Evolutionary conservation across 2,888 invertebrate species (phyloP), one percentile per base, ranked within the genome.

Genomic region (Magallana nippona): DNA sequence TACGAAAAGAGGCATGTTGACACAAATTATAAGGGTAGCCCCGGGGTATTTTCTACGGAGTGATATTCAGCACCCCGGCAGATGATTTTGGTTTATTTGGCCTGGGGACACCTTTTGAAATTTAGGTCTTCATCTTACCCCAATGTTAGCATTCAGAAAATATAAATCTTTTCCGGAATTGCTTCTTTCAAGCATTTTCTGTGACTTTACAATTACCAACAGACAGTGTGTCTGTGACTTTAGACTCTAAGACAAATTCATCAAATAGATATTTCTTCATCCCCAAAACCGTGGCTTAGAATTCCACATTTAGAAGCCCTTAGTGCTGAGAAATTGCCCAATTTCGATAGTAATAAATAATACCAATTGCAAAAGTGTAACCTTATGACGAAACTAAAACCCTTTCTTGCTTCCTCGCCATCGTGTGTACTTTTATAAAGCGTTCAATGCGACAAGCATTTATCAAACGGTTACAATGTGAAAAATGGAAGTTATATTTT

Each of bases 1-100:
- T 71, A 71, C 71, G 71, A 71, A 71, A 71, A 71, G 71, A 71
- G 32, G 71, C 71, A 71, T 71, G 71, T 71, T 71, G 71, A 71
- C 71, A 71, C 71, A 71, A 22, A 71, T 71, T 71, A 71, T 71
- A 71, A 71, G 27, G 71, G 71, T 22, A 15, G 15, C 15, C 71
- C 71, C 22, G 19, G 71, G 71, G 32, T 71, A 71, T 32, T 27
- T 27, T 71, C 27, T 71, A 32, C 19, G 22, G 71, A 32, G 32
- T 71, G 71, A 71, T 71, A 71, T 71, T 71, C 71, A 15, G 71
- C 15, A 71, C 71, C 27, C 71, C 15, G 71, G 71, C 71, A 71
- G 71, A 71, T 71, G 71, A 71, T 71, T 15, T 71, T 13, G 71
- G 27, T 71, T 22, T 71, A 71, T 71, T 71, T 71, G 32, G 71